A percentile compares a stretch with the other conserved stretches of the same genome.
These are phyloP conservation scores for Trachelus troglodyta DNA, from an alignment of 2,888 invertebrate species.

Conservation along the genomic window DNA sequence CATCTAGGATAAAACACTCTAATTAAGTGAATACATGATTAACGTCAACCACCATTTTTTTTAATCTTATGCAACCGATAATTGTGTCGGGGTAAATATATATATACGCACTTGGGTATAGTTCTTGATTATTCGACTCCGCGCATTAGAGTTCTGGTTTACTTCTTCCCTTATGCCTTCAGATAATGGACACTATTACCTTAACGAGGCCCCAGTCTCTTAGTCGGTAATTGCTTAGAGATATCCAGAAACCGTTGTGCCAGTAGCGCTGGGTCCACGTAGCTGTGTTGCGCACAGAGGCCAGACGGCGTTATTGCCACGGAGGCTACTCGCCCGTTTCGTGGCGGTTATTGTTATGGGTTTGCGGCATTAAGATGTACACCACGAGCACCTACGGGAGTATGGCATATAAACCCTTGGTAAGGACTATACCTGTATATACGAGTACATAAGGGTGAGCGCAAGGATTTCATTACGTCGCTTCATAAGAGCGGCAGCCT, in stretches of 20 bases:
- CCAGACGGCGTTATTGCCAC: slow-evolving; percentile 60
- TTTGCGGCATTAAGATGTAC: slow-evolving; percentile 64
- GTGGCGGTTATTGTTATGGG: slow-evolving; percentile 63
- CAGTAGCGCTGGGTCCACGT: background rate
- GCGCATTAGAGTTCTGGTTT: slow-evolving; percentile 47
- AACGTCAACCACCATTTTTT: too few species aligned
- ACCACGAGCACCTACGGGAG: slow-evolving; percentile 50
- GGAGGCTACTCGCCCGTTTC: slow-evolving; percentile 58
- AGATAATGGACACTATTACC: slow-evolving; percentile 65
- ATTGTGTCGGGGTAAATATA: too few species aligned
- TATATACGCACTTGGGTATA: slow-evolving; percentile 11
- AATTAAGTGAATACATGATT: too few species aligned
- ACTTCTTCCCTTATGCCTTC: slow-evolving; percentile 57
- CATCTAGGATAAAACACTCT: too few species aligned
- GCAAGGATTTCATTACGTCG: slow-evolving; percentile 58
- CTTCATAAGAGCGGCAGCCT: slow-evolving; percentile 53
- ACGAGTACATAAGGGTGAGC: background rate
- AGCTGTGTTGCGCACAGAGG: slow-evolving; percentile 23
- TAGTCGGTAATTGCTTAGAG: slow-evolving; percentile 63
- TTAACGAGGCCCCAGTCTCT: slow-evolving; percentile 62
- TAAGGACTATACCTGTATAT: background rate
- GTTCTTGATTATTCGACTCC: slow-evolving; percentile 48
- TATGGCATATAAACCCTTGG: slow-evolving; percentile 16
- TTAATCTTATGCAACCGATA: too few species aligned
- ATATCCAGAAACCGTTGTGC: slow-evolving; percentile 50